Evolutionary conservation across 2,888 invertebrate genomes (phyloP), one percentile per base, ranked within the genome.

Genomic region (Neocrepidodera transversa): DNA sequence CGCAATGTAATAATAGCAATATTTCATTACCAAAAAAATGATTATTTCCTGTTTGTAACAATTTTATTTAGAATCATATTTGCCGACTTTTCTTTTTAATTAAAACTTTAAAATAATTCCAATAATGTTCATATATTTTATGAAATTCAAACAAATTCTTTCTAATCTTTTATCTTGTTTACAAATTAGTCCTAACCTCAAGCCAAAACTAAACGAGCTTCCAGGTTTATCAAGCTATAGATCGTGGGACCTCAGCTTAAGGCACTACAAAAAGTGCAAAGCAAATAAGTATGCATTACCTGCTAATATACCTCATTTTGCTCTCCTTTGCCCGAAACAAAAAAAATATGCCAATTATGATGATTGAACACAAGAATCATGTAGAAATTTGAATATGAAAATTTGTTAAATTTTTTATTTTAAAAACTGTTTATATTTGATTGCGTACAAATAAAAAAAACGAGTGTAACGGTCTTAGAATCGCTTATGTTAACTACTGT

Each of bases 311-410:
- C 13, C 32, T 32, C 11, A 32, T 32, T 32, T 32, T n/a, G 32
- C n/a, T 32, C 13, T 28, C 28, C 10, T 28, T 28, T 10, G 28
- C 5, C 8, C 10, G 7, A 2, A 28, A 28, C 28, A 28, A 28
- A 28, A 8, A 28, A 28, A 28, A 28, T 28, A 16, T 52, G 40
- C 30, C 8, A 42, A 32, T 53, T 53, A 43, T 53, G n/a, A n/a
- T n/a, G 18, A 53, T 43, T 42, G 43, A 45, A 13, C 17, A 23
- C 52, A 42, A 52, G 40, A n/a, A n/a, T n/a, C n/a, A n/a, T n/a
- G n/a, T n/a, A n/a, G n/a, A n/a, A n/a, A n/a, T n/a, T n/a, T n/a
- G n/a, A n/a, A n/a, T n/a, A n/a, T n/a, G n/a, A n/a, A n/a, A n/a
- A n/a, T n/a, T n/a, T n/a, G n/a, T n/a, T n/a, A n/a, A n/a, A n/a